Evolutionary conservation across 2,888 invertebrate genomes (phyloP), one percentile per base, ranked within the genome.

Genomic region (Rhodophaea formosa): DNA sequence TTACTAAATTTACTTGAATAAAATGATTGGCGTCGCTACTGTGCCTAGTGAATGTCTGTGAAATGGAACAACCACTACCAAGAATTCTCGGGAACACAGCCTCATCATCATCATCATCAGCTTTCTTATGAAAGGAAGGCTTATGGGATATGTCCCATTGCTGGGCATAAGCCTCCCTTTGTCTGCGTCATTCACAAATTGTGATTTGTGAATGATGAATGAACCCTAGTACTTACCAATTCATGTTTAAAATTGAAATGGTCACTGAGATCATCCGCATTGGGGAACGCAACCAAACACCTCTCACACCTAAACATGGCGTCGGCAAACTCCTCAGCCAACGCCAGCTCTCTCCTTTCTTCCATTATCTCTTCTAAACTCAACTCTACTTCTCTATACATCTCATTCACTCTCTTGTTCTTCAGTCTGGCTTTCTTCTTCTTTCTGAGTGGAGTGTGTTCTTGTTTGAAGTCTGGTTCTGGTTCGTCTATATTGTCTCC

Each of bases 301-400:
- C 43, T 62, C 0, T 84, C 83, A 62, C 90, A 90, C 7, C 72
- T 70, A 57, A 84, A 86, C 79, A 87, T 82, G 0, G 89, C 86
- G 56, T 88, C 86, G 0, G 82, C 67, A 70, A 80, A 90, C 23
- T 85, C 84, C 6, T 88, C 89, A 53, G 63, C 76, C 0, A 62
- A 35, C 15, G 56, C 66, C 17, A 79, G 57, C 16, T 61, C 0
- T 47, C 58, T 70, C 47, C 89, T 79, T 23, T 90, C 90, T 35
- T 80, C 75, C 7, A 61, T 42, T 15, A 90, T 68, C 8, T 88
- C 82, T 29, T 75, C 71, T 56, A 43, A 58, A 17, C 59, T 80
- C 42, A 88, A 64, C 42, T 74, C 72, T 35, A 88, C 62, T 62
- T 84, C 81, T 61, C 57, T 77, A 58, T 68, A 85, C n/a, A 75